Evolutionary conservation across 1,140 invertebrate species (phyloP), one percentile per base, ranked within the genome.

Genomic region (Drosophila nigromelanica): DNA sequence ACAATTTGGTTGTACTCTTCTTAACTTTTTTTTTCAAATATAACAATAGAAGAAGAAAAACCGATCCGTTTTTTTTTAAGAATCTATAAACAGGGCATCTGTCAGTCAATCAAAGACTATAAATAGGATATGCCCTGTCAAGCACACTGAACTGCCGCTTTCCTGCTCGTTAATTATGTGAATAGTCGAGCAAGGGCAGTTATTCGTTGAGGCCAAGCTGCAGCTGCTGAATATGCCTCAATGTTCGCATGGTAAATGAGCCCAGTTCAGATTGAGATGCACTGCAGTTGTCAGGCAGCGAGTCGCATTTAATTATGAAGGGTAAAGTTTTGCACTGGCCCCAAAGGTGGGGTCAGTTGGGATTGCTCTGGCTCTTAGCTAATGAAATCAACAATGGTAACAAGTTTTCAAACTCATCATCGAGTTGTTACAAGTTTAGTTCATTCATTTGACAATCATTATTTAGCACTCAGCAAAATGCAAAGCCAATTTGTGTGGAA

Each of bases 221-320:
- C 27, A 43, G 39, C 37, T 39, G 42, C 18, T 43, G 43, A 43
- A 62, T 12, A 8, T 47, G 33, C 58, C 12, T 24, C 37, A 54
- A 47, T 24, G 40, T 37, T 35, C 43, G 48, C 54, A 83, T 69
- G 71, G 78, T 67, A 61, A 73, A 83, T 83, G 40, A 58, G 24
- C 14, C 27, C 40, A 39, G 40, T 18, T 56, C 27, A 27, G 27
- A 14, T 58, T 18, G 14, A 35, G 40, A 33, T 58, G 64, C 60
- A 51, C 52, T 24, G n/a, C 63, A 47, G 40, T 48, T 42, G 50
- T 40, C 14, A 35, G 15, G 40, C 40, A 37, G 12, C 58, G 43
- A 56, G 81, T 55, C 74, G 74, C 78, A 86, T 66, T 83, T 79
- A 83, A 89, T 89, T 83, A 85, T 68, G 61, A 73, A 52, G 59